A percentile compares a stretch with the other conserved stretches of the same genome.
phyloP scores from a whole-genome alignment of 2,797 vertebrate genomes.

The Pangasius mekongensis region DNA sequence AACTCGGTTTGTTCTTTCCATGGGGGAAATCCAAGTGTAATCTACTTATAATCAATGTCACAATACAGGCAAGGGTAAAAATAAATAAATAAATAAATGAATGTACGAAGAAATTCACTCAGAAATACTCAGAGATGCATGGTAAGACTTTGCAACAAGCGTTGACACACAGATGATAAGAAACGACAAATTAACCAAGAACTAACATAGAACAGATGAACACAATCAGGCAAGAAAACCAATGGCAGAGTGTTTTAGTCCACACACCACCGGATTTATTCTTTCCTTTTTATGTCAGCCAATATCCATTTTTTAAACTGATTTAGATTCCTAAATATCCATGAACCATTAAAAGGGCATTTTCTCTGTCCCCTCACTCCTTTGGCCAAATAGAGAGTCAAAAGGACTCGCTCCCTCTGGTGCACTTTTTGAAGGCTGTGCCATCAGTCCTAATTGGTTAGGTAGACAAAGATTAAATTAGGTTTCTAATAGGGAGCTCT shows the following conservation, averaged over 20 bases:
- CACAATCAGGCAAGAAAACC: not conserved
- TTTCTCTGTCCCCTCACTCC: not conserved
- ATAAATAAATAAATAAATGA: not conserved
- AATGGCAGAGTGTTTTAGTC: not conserved
- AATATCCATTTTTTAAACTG: not conserved
- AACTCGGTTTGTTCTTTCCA: not conserved
- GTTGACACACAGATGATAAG: not conserved
- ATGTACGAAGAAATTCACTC: not conserved
- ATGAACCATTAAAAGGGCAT: not conserved
- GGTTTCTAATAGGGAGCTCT: constrained; percentile 64
- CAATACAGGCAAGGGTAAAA: not conserved
- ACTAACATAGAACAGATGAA: not conserved
- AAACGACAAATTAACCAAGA: not conserved
- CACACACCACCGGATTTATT: not conserved
- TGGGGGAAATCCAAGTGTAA: not conserved
- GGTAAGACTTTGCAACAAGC: not conserved
- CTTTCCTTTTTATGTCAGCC: not conserved
- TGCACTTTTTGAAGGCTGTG: constrained; percentile 67
- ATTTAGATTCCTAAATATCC: not conserved
- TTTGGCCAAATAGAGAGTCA: constrained; percentile 20
- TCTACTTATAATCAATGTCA: not conserved
- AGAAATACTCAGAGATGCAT: not conserved
- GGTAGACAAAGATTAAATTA: constrained; percentile 70
- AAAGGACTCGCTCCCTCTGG: constrained; percentile 21
- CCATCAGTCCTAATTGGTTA: constrained; percentile 73